Base-by-base conservation (phyloP, 2,113 vertebrate species). In the Buteo buteo region DNA sequence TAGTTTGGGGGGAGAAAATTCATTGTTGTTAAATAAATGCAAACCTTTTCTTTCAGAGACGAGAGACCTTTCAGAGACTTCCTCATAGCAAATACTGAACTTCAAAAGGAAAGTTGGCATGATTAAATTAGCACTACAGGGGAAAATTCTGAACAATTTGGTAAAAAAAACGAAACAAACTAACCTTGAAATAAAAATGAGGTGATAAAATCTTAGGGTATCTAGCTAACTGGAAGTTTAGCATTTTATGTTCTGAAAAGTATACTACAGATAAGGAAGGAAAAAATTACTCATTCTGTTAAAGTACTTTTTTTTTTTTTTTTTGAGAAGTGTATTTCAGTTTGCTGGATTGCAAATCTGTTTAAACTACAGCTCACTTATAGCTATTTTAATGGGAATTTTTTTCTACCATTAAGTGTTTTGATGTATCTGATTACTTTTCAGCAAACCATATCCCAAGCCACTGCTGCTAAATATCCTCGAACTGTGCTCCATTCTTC, bases 401-500 rank as follows among this genome's bases (percentile, higher is more conserved):
- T 67, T 65, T 90, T 86, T 32, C 2, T 73, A 73, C 26, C 8
- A 3, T 45, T 70, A 49, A 90, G 16, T 72, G 14, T 62, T 54
- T 24, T 96, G 65, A 55, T 82, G 11, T 67, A 29, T 96, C 80
- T 97, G 47, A 31, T 86, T 96, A 52, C 91, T 93, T 98, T 98
- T 96, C 97, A 99, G 99, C 98, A 99, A 97, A 99, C 99, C 15
- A 96, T 99, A 77, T 98, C 99, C 82, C 99, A 99, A 96, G 99
- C 99, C 19, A 97, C 97, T 61, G 99, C 99, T 91, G 98, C 99
- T n/a, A 99, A 98, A 90, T 99, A 99, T 76, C 99, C 99, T 69
- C 98, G 98, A 76, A 97, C 98, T n/a, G 71, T 98, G 84, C 97
- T 98, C 78, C 98, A 98, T 31, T 96, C 96, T 91, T 95, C 98